These are phyloP conservation scores for Mesorhabditis sp. DNA, from an alignment of 2,888 invertebrate species.

Conservation along the genomic window DNA sequence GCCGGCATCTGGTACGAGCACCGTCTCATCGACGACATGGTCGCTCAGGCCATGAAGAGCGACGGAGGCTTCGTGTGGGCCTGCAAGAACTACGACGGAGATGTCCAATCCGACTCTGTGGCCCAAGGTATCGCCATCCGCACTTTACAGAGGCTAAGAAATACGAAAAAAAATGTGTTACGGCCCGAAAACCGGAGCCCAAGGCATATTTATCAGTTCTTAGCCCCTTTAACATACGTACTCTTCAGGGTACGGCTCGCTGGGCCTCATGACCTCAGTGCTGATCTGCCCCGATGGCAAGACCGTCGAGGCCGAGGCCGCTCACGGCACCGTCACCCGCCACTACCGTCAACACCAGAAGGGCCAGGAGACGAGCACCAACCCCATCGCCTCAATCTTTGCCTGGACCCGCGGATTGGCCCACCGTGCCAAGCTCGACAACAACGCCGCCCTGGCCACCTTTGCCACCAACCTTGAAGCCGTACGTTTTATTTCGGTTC, in stretches of 20 bases:
- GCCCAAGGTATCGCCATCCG: conserved; percentile 73
- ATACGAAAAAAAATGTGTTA: no score
- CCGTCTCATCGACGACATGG: conserved; percentile 97
- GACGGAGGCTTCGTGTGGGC: conserved; percentile 99
- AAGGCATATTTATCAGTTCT: no score
- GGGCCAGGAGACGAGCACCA: conserved; percentile 95
- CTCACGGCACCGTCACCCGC: conserved; percentile 92
- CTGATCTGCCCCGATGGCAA: conserved; percentile 93
- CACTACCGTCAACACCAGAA: conserved; percentile 70
- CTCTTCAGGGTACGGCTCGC: conserved; percentile 70
- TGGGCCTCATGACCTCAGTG: conserved; percentile 97
- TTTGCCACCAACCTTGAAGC: conserved; percentile 75
- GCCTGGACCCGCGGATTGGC: conserved; percentile 92
- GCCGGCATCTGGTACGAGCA: conserved; percentile 95
- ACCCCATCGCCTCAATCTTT: conserved; percentile 95
- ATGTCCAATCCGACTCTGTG: conserved; percentile 95
- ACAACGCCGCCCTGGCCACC: conserved; percentile 68
- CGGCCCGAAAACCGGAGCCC: no score
- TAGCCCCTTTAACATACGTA: background rate
- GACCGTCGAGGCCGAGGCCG: conserved; percentile 95
- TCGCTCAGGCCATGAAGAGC: conserved; percentile 77
- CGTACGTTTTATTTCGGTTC: background rate
- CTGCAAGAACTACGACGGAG: conserved; percentile 98
- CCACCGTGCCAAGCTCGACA: conserved; percentile 88
- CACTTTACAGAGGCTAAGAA: no score